Base-by-base conservation (phyloP, 2,113 vertebrate genomes). In the Brienomyrus brachyistius region DNA sequence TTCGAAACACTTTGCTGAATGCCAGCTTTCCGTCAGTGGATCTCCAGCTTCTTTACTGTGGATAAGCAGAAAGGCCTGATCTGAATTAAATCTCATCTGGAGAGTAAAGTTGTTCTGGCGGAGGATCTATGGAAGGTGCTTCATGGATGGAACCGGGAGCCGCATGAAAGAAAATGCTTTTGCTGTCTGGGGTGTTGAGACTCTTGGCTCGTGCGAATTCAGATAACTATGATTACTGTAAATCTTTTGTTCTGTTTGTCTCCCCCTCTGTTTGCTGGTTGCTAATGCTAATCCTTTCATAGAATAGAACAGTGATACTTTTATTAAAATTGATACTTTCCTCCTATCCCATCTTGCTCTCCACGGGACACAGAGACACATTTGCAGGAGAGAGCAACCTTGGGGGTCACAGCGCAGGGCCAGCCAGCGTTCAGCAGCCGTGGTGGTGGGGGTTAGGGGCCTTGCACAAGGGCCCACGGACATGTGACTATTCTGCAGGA, bases 21-120 rank as follows among this genome's bases (percentile, higher is more conserved):
- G 70, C 70, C 70, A 19, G 35, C 70, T 89, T 91, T 91, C 90
- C 83, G 47, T 31, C 48, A 89, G 47, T 19, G 9, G 9, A 21
- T 89, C 52, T 89, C 52, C 89, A 35, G 70, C 35, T 74, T 88
- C 45, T 31, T 31, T 50, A 48, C 47, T 31, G 87, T 83, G 88
- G 45, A 84, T 74, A 70, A 9, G 21, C 19, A 85, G 54, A 87
- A 87, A 17, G 56, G 54, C 27, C 91, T 91, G 90, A 89, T 50
- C 43, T 62, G 23, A 70, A 90, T 90, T 82, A 91, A 27, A 51
- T 43, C 62, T 91, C 62, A 88, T 89, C 50, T 59, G 62, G 85
- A 89, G 62, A 56, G 59, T 82, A 87, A 43, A 43, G 51, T 74
- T 48, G 5, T 27, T 80, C 86, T 83, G 51, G 47, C 23, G 40